Percentiles rank a stretch among this genome's conserved stretches.
Evolutionary conservation across 1,140 invertebrate genomes (phyloP).

Genomic region (Lasioglossum albipes): DNA sequence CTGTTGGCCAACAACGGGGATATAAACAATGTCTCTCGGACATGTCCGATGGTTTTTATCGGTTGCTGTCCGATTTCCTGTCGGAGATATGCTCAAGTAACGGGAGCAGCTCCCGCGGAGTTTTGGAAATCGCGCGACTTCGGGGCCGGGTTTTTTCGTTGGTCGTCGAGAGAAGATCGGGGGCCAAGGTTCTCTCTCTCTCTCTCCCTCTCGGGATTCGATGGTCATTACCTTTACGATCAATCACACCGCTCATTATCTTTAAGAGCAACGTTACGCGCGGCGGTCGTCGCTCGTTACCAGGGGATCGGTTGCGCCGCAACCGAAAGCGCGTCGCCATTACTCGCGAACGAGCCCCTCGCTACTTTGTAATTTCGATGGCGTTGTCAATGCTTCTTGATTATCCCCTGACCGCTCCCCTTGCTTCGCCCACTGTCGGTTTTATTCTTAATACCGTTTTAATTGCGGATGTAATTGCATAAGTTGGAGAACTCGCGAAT

Average conservation of each 20-base stretch:
- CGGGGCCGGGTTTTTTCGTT: conserved; percentile 19
- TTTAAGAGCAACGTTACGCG: conserved; percentile 69
- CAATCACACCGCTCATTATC: conserved; percentile 76
- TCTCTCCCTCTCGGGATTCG: conserved; percentile 22
- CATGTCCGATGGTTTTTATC: conserved; percentile 13
- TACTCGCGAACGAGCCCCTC: conserved; percentile 38
- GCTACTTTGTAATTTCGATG: conserved; percentile 45
- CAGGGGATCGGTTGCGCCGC: conserved; percentile 23
- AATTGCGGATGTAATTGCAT: too few species aligned
- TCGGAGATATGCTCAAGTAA: conserved; percentile 22
- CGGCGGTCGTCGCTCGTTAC: conserved; percentile 65
- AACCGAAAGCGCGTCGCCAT: conserved; percentile 18
- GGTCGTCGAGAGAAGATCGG: neutral
- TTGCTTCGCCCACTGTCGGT: neutral
- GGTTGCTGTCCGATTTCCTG: neutral
- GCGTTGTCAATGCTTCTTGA: conserved; percentile 14
- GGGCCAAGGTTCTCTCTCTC: neutral
- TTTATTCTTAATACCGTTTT: too few species aligned
- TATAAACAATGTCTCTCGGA: conserved; percentile 26
- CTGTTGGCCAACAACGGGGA: neutral
- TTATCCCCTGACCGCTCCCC: neutral
- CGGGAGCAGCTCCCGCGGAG: conserved; percentile 55
- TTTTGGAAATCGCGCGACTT: conserved; percentile 53
- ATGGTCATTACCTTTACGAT: conserved; percentile 76
- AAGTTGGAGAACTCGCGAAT: too few species aligned